phyloP scores from a whole-genome alignment of 35 echinoderm and acorn worm species.

The Hemicentrotus pulcherrimus region DNA sequence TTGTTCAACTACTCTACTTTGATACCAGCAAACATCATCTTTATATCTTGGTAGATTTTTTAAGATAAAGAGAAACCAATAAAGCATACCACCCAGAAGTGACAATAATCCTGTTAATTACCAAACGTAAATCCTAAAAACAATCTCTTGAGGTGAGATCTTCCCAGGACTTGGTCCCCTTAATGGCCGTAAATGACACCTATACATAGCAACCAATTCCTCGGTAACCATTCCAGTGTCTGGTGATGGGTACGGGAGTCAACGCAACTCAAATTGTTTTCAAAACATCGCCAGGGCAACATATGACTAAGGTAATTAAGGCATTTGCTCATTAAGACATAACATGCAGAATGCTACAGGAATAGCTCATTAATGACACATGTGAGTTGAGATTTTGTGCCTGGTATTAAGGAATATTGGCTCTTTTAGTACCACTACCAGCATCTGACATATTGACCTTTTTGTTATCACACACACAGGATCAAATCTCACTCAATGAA shows the following conservation, averaged over 20 bases:
- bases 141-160: slow-evolving; percentile 10
- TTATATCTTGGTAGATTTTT: not conserved
- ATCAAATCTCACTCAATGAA: no score
- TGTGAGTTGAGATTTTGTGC: not conserved
- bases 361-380: slow-evolving; percentile 6
- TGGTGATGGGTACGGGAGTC: not conserved
- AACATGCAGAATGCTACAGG: not conserved
- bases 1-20: not conserved
- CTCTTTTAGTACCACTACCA: no score
- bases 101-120: not conserved
- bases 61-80: not conserved
- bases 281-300: not conserved
- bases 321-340: not conserved
- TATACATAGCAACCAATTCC: not conserved
- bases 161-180: not conserved
- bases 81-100: not conserved
- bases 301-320: not conserved
- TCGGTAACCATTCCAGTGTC: not conserved
- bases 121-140: not conserved
- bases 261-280: not conserved
- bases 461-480: no score
- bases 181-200: not conserved
- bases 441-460: no score
- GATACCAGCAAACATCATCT: not conserved
- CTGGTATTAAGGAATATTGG: no score